Conservation (phyloP, 2,888 invertebrate genomes). For the Xestia c-nigrum region DNA sequence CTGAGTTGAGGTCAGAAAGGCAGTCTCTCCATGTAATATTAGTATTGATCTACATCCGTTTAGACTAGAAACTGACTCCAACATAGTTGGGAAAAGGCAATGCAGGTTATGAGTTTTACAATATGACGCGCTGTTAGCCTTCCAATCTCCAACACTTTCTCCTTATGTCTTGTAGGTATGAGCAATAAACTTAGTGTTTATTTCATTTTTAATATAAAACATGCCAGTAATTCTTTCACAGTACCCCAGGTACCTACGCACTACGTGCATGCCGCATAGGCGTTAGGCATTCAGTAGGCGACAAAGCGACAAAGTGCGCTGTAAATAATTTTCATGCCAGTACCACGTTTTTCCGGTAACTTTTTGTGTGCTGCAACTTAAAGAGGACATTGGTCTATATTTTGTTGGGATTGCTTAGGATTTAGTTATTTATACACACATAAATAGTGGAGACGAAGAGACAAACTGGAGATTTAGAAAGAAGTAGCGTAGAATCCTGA, state of each 20-base stretch:
- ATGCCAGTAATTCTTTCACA: not conserved
- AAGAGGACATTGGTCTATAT: not conserved
- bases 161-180: not conserved
- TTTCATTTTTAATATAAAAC: not conserved
- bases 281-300: constrained; percentile 39
- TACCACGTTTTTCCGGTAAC: constrained; percentile 6
- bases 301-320: constrained; percentile 31
- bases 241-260: not conserved
- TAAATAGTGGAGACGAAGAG: not conserved
- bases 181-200: not conserved
- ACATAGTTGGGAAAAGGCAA: too few relatives aligned
- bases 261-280: not conserved
- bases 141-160: not conserved
- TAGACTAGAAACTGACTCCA: not conserved
- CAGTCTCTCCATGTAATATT: too few relatives aligned
- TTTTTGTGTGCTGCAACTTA: constrained; percentile 18
- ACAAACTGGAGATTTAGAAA: too few relatives aligned
- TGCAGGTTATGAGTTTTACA: not conserved
- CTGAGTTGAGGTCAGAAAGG: too few relatives aligned
- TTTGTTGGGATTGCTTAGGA: not conserved
- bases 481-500: too few relatives aligned
- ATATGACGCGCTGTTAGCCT: not conserved
- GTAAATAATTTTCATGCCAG: constrained; percentile 49
- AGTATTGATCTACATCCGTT: too few relatives aligned
- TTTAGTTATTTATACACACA: not conserved